Base-by-base conservation (phyloP, 2,113 vertebrate genomes). In the Hippopotamus amphibius region DNA sequence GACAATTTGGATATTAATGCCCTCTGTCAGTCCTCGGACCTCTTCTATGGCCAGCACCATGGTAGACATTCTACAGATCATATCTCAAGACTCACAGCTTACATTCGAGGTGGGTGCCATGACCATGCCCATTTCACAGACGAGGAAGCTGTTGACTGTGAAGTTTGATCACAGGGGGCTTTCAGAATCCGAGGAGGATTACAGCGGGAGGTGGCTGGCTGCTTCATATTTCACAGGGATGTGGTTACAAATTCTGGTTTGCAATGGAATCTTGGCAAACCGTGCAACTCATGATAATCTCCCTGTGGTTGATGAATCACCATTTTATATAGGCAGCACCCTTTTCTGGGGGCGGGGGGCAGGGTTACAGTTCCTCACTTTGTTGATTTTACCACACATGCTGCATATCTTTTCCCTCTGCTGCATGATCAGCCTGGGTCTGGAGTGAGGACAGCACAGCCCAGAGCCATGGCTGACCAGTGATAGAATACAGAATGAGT, bases 11-110 rank as follows among this genome's bases (percentile, higher is more conserved):
- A 8, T n/a, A 30, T 68, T 37, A 28, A 12, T 16, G 14, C 10
- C 9, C 48, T 33, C n/a, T 72, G 57, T 50, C 69, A 5, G 19
- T 50, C 48, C 69, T 1, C 13, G 28, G 24, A 24, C 13, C 30
- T 16, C 33, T 61, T 22, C 66, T 61, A 5, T 1, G n/a, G 65
- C 24, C 50, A n/a, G 76, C 43, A 28, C 41, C 0, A 0, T 3
- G 46, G 55, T 6, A 68, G 50, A 43, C 22, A n/a, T 53, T 61
- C 90, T 55, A 14, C 3, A 55, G 33, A 59, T 30, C 21, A 3
- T 17, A 59, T 21, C 13, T 61, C 50, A 57, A 76, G 86, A 63
- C 53, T 61, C 13, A 14, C 3, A 22, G 41, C 55, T 90, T 6
- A 26, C 28, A 3, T 10, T 17, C 2, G 68, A 37, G 24, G 53